phyloP scores from a whole-genome alignment of 1,140 invertebrate species.

The Heliconius congener region DNA sequence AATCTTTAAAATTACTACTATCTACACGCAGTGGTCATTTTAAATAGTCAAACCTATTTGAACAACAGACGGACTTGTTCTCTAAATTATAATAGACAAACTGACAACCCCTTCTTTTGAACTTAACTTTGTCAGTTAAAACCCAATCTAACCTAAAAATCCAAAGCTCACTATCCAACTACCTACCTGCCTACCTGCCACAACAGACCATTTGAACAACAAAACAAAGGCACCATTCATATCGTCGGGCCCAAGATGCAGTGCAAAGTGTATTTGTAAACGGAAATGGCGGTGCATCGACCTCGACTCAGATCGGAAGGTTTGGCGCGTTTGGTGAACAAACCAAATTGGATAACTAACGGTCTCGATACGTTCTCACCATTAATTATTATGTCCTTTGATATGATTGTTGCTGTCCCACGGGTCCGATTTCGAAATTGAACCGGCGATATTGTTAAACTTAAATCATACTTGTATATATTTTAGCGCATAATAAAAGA shows the following conservation, averaged over 20 bases:
- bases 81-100: no score
- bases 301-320: constrained; percentile 21
- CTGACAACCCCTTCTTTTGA: no score
- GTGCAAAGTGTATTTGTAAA: constrained; percentile 33
- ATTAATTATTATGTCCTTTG: constrained; percentile 16
- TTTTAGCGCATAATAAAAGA: no score
- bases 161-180: neutral
- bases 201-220: neutral
- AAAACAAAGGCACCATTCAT: constrained; percentile 26
- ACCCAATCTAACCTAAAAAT: neutral
- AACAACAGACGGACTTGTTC: no score
- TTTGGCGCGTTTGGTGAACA: constrained; percentile 27
- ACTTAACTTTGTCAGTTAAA: neutral
- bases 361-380: constrained; percentile 7
- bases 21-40: no score
- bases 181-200: neutral
- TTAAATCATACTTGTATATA: no score
- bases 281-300: constrained; percentile 27
- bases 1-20: neutral
- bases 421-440: neutral
- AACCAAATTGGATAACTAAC: constrained; percentile 26
- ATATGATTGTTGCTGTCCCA: neutral
- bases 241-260: constrained; percentile 8
- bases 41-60: no score
- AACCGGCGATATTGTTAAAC: neutral